Percentiles rank a stretch among this genome's conserved stretches.
Evolutionary conservation across 1,140 invertebrate species (phyloP).

Genomic region (Drosophila subpulchrella): DNA sequence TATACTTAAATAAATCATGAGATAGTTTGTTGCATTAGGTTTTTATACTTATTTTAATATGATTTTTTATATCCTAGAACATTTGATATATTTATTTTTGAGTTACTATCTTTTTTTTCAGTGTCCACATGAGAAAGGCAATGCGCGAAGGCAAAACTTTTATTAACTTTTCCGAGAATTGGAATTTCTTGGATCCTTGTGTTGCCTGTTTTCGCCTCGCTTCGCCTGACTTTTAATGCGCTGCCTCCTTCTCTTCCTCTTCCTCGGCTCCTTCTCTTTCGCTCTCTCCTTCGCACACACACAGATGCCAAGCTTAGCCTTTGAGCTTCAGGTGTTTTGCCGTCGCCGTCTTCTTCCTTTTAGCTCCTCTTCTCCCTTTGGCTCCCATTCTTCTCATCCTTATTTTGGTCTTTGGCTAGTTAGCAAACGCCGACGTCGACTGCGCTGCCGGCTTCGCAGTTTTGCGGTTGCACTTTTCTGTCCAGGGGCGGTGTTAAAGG

Average conservation of each 20-base stretch:
- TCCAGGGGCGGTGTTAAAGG: not conserved
- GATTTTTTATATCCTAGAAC: too few relatives aligned
- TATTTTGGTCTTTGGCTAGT: constrained; percentile 51
- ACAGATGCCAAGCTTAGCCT: constrained; percentile 28
- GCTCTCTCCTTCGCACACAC: constrained; percentile 30
- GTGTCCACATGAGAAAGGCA: constrained; percentile 65
- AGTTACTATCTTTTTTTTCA: not conserved
- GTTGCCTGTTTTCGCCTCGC: constrained; percentile 77
- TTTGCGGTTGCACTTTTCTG: constrained; percentile 39
- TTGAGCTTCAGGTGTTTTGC: constrained; percentile 72
- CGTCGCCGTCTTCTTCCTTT: constrained; percentile 47
- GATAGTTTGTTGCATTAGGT: not conserved
- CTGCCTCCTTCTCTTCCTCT: constrained; percentile 8
- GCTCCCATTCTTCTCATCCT: constrained; percentile 21
- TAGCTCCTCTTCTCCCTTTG: constrained; percentile 11
- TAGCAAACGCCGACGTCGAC: constrained; percentile 50
- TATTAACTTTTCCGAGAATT: constrained; percentile 81
- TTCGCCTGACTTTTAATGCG: constrained; percentile 78
- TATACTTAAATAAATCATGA: too few relatives aligned
- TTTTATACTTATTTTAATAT: too few relatives aligned
- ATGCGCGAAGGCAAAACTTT: constrained; percentile 76
- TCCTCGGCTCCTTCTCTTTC: constrained; percentile 5
- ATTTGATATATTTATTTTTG: too few relatives aligned
- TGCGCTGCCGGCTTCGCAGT: constrained; percentile 14
- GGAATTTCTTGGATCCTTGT: constrained; percentile 79